Percentiles rank a stretch among this genome's conserved stretches.
Conservation (phyloP, 2,113 vertebrate species). For the Leptodactylus fuscus region DNA sequence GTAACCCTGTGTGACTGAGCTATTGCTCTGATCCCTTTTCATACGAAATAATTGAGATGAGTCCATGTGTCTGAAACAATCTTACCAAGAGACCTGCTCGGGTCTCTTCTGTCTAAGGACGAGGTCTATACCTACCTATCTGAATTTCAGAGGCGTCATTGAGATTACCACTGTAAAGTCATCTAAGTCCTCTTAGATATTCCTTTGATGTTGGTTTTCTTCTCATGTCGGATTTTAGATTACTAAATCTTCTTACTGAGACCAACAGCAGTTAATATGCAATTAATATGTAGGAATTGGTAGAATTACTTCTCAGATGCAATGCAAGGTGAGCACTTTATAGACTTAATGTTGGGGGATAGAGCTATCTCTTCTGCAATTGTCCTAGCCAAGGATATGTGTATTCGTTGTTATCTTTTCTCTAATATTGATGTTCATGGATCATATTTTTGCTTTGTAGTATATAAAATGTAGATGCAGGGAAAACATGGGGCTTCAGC, state of each 20-base stretch:
- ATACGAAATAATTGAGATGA: neutral
- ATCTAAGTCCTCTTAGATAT: constrained; percentile 12
- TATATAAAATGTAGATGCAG: neutral
- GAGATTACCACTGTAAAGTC: constrained; percentile 13
- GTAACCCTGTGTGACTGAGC: too few relatives aligned
- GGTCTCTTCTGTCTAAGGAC: neutral
- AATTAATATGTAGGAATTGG: constrained; percentile 20
- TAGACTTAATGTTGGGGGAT: neutral
- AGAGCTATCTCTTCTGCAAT: neutral
- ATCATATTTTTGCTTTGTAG: neutral
- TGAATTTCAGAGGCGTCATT: constrained; percentile 13
- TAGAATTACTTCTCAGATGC: constrained; percentile 7
- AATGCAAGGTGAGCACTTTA: constrained; percentile 14
- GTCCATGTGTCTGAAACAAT: neutral
- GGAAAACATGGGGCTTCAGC: neutral
- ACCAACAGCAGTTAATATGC: constrained; percentile 36
- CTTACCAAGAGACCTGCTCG: neutral
- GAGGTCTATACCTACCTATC: neutral
- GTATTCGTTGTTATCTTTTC: neutral
- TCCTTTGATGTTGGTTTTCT: constrained; percentile 36
- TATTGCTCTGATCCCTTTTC: neutral
- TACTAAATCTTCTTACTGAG: constrained; percentile 15
- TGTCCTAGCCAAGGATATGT: neutral
- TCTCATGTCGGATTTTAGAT: constrained; percentile 37
- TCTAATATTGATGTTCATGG: neutral